Evolutionary conservation across 2,113 vertebrate species (phyloP).

Genomic region (Ailuropoda melanoleuca): DNA sequence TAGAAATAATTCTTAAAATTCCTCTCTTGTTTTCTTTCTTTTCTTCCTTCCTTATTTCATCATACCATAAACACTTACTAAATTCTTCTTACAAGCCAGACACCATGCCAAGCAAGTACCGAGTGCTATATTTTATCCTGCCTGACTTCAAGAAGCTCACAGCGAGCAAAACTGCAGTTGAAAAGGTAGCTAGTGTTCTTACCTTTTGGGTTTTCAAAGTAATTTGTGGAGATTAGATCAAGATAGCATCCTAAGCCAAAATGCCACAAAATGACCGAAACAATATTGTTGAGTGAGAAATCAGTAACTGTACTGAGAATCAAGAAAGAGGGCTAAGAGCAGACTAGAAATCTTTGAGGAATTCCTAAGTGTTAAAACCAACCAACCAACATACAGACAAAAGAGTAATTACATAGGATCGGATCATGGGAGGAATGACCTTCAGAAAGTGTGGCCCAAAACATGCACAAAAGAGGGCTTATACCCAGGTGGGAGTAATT

Average conservation of each 20-base stretch:
- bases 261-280: neutral
- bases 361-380: conserved; percentile 10
- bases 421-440: neutral
- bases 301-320: neutral
- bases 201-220: neutral
- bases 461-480: neutral
- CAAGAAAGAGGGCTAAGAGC: neutral
- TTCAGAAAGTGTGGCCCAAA: neutral
- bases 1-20: neutral
- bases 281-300: neutral
- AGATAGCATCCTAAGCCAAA: neutral
- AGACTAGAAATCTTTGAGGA: neutral
- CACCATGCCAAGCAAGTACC: neutral
- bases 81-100: neutral
- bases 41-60: neutral
- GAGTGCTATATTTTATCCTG: neutral
- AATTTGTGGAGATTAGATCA: neutral
- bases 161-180: neutral
- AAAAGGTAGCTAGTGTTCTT: neutral
- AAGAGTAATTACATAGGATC: neutral
- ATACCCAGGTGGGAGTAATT: neutral
- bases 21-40: neutral
- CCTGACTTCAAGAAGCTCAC: neutral
- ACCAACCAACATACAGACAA: neutral
- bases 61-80: neutral